Evolutionary conservation across 2,797 vertebrate species (phyloP), one percentile per base, ranked within the genome.

Genomic region (Takifugu rubripes): DNA sequence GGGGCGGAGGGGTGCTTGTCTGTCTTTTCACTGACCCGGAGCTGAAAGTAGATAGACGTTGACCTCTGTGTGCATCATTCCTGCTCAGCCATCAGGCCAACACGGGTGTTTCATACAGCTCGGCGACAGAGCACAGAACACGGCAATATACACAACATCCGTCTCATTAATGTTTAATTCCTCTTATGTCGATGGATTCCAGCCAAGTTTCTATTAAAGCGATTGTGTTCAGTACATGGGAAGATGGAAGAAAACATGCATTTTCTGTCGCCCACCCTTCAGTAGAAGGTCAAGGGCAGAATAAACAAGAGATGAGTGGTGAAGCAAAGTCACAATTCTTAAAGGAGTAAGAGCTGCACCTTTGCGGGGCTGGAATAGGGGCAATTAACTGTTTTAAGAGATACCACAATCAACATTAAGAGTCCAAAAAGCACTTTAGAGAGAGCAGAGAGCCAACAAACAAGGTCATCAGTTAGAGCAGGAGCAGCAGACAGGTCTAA

Each of bases 201-300:
- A 61, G 25, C 26, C 29, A n/a, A 15, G 17, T 24, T 29, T 47
- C 15, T 27, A 25, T 15, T 11, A 6, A 42, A 25, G 26, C 56
- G 55, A 1, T 3, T 26, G 45, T 12, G 16, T 26, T 33, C 59
- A 14, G 36, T n/a, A 44, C 9, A n/a, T 11, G 27, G 26, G 5
- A 47, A 29, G 44, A 45, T 11, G 50, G 27, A 43, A 16, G 26
- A 42, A 47, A 25, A 45, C 0, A 11, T 44, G 29, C 5, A 10
- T 60, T 29, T 64, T 51, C 47, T 63, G 47, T 44, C 4, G 36
- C 3, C 2, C 15, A 44, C 43, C 43, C 43, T 8, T 77, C 74
- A 72, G 56, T 53, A 17, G 1, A 58, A 44, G 36, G 44, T 6
- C 5, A 26, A 49, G 52, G 25, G 25, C n/a, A 46, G 24, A 46